Evolutionary conservation across 2,797 vertebrate species (phyloP), one percentile per base, ranked within the genome.

Genomic region (Gymnothorax reevesii): DNA sequence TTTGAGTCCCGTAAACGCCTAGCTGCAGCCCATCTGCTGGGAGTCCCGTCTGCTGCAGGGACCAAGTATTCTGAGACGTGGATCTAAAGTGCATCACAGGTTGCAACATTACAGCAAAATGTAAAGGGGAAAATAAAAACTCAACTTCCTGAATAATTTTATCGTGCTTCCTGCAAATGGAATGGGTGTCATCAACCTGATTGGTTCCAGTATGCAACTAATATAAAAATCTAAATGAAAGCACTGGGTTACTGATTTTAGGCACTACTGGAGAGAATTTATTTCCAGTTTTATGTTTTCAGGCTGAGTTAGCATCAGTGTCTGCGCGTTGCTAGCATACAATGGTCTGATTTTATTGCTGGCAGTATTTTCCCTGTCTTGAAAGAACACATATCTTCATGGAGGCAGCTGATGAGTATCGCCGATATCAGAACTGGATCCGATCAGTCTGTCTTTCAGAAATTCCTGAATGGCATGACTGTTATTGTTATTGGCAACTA

Each of bases 121-220:
- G 66, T 69, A 13, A 25, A 69, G n/a, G 27, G 27, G 42, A 25
- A 71, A 71, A 71, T 66, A 22, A n/a, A 71, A 25, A 8, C 42
- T 52, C 75, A 79, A 54, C 49, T 49, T 52, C 33, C 73, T 17
- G 15, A 77, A 7, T 77, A 20, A 55, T 79, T 49, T 49, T 20
- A 80, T 54, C 54, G 8, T 2, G n/a, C 5, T 52, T 20, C 9
- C 55, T 80, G 49, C 77, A 80, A 80, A 54, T 55, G 5, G 8
- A 80, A 7, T 22, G 10, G 12, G 42, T 77, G 52, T 20, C 2
- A 17, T 80, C 77, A 49, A 52, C 25, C 49, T 79, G 75, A 42
- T 12, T 79, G 75, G 75, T 79, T 42, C 75, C 75, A 20, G 75
- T 49, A 79, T 79, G 20, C 15, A 25, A 33, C 71, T 75, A 75